These are phyloP conservation scores for Hydractinia echinata DNA, from an alignment of 30 jellyfish, hydroid and myxozoan genomes.

Conservation along the genomic window DNA sequence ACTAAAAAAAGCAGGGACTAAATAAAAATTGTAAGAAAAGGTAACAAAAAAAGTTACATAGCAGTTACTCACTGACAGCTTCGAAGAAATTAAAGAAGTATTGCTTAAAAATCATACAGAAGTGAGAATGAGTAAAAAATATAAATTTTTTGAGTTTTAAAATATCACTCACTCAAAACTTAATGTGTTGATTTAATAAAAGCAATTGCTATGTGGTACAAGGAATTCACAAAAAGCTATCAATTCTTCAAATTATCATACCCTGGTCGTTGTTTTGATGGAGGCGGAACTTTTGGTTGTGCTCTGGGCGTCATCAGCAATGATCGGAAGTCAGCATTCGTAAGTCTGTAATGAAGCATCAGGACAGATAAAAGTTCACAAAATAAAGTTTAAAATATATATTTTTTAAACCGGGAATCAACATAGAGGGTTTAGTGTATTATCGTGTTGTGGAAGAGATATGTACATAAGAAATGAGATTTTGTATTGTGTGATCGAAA, in stretches of 20 bases:
- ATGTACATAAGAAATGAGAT: too few relatives aligned
- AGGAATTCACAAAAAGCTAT: not conserved
- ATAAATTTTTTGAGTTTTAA: not conserved
- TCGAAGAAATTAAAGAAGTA: not conserved
- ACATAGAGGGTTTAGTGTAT: too few relatives aligned
- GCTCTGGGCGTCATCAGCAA: conserved; percentile 95
- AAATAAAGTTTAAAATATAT: too few relatives aligned
- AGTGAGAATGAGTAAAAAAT: not conserved
- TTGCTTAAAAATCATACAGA: not conserved
- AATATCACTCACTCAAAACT: not conserved
- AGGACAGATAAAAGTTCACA: not conserved
- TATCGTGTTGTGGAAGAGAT: too few relatives aligned
- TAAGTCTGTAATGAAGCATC: conserved; percentile 28
- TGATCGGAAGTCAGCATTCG: conserved; percentile 95
- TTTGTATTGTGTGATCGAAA: too few relatives aligned
- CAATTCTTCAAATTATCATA: not conserved
- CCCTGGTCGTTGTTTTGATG: conserved; percentile 84
- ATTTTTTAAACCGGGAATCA: too few relatives aligned
- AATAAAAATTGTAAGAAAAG: not conserved
- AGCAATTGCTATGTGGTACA: not conserved
- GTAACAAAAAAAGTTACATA: not conserved
- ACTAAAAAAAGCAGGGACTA: conserved; percentile 21
- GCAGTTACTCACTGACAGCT: not conserved
- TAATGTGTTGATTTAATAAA: not conserved
- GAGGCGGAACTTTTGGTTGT: conserved; percentile 91